Base-by-base conservation (phyloP, 1,140 invertebrate species). In the Neotoxoptera formosana region DNA sequence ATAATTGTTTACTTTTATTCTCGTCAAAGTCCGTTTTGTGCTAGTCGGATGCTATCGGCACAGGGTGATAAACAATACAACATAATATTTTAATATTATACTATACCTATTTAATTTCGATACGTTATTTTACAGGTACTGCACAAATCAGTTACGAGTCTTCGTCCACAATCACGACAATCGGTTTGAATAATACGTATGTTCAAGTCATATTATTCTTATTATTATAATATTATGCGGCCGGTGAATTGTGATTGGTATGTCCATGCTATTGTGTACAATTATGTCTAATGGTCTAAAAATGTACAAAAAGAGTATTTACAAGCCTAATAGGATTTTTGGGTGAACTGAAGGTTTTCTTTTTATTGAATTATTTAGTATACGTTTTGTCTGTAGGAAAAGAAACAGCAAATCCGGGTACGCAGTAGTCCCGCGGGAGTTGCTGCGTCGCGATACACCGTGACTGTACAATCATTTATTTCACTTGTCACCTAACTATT, bases 391-490 rank as follows among this genome's bases (percentile, higher is more conserved):
- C 20, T 53, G 51, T n/a, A n/a, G 34, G n/a, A 53, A 53, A 53
- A 20, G 30, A 51, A 87, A 89, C n/a, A 14, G 60, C 60, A 89
- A 53, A 11, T 88, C 47, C n/a, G 30, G 86, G n/a, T 36, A 89
- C 45, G 30, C 2, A n/a, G 7, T 36, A 53, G 51, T 89, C 47
- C 34, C 87, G 1, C 51, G 48, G 48, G n/a, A 89, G 21, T 51
- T 89, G 87, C 23, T 53, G n/a, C 48, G 53, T 89, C 48, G 20
- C 9, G n/a, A 51, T 48, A 41, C n/a, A 23, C 51, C n/a, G 8
- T 89, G 48, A 89, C 47, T 53, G 34, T 89, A 89, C n/a, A 36
- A 89, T 51, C 48, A 53, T 89, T 89, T 89, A 89, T 53, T 89
- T 89, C 87, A 89, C n/a, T 53, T 51, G n/a, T 53, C 87, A 53